These are phyloP conservation scores for Strix aluco DNA, from an alignment of 2,113 vertebrate genomes.

Conservation along the genomic window DNA sequence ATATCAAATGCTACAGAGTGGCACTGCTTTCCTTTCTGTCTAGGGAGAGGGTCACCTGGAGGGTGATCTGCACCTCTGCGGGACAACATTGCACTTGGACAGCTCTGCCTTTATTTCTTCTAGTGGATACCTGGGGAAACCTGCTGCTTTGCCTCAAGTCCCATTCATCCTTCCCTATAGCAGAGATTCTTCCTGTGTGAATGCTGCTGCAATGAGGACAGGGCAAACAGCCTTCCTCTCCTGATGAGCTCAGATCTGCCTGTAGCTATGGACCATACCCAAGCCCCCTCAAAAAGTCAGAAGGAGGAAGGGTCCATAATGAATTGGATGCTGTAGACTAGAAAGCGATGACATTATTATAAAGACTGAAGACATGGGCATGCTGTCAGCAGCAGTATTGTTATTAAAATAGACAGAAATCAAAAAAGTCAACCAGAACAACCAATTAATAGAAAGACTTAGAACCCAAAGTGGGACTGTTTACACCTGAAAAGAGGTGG, in stretches of 20 bases:
- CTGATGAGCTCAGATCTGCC: not conserved
- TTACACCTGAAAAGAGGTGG: not conserved
- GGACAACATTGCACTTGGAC: rapidly evolving
- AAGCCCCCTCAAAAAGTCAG: not conserved
- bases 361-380: not conserved
- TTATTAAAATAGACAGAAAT: not conserved
- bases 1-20: not conserved
- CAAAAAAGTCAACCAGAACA: not conserved
- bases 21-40: not conserved
- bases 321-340: not conserved
- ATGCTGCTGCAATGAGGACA: not conserved
- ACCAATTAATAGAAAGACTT: not conserved
- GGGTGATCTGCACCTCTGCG: not conserved
- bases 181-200: not conserved
- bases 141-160: not conserved
- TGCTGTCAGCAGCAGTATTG: not conserved
- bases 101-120: not conserved
- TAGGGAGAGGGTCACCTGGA: not conserved
- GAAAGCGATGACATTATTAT: not conserved
- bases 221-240: not conserved
- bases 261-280: not conserved
- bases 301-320: not conserved
- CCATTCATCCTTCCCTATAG: not conserved
- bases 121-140: rapidly evolving
- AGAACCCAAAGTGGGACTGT: not conserved